A percentile compares a stretch with the other conserved stretches of the same genome.
Evolutionary conservation across 2,888 invertebrate species (phyloP).

Genomic region (Eumacrocentrus americanus): DNA sequence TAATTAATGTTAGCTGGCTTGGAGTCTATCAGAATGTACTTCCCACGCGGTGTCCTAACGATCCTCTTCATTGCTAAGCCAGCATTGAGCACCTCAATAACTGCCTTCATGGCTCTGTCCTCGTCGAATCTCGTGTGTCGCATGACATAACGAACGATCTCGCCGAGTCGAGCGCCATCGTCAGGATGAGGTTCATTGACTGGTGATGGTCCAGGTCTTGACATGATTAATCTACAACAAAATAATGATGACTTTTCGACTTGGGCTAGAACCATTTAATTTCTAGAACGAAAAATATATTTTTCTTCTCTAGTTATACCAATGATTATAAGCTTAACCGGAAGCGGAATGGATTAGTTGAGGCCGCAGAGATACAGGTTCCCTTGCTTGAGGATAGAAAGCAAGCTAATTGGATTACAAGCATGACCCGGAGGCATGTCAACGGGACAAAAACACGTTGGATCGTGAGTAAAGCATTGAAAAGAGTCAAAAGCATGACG

Average conservation of each 20-base stretch:
- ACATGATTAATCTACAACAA: constrained; percentile 14
- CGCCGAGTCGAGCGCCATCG: constrained; percentile 48
- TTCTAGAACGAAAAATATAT: too few relatives aligned
- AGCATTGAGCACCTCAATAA: constrained; percentile 48
- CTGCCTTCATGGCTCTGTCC: constrained; percentile 43
- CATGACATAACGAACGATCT: constrained; percentile 53
- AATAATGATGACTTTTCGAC: too few relatives aligned
- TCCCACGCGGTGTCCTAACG: constrained; percentile 42
- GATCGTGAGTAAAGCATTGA: constrained; percentile 1
- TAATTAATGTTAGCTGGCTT: constrained; percentile 36
- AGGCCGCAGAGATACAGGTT: too few relatives aligned
- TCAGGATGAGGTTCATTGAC: constrained; percentile 14
- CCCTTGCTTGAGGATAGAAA: neutral
- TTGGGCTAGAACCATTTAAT: too few relatives aligned
- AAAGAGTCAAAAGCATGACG: constrained; percentile 1
- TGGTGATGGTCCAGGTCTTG: neutral
- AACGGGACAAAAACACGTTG: neutral
- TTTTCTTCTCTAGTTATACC: too few relatives aligned
- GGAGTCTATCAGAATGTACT: constrained; percentile 41
- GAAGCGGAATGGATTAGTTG: too few relatives aligned
- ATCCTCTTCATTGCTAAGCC: constrained; percentile 50
- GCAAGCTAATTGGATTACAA: neutral
- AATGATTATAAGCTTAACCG: too few relatives aligned
- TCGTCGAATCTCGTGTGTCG: constrained; percentile 43
- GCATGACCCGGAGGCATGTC: constrained; percentile 9